phyloP scores from a whole-genome alignment of 2,113 vertebrate genomes.

The Amphiprion percula region DNA sequence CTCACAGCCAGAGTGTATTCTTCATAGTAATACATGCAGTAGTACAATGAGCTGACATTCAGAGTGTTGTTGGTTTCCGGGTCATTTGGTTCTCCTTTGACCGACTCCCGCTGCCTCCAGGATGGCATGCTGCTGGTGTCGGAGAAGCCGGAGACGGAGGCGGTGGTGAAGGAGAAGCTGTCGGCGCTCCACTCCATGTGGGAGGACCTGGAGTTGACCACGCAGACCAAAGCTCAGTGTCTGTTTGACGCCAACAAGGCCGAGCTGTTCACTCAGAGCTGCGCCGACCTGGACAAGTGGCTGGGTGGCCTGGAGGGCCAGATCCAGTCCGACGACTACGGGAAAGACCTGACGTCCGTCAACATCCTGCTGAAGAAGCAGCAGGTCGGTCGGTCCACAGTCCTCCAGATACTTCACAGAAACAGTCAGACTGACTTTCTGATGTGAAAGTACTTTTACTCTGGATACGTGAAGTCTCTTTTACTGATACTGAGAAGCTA shows the following conservation, averaged over 20 bases:
- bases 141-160: slow-evolving; percentile 95
- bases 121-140: slow-evolving; percentile 93
- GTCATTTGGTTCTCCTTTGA: background rate
- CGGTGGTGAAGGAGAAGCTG: slow-evolving; percentile 92
- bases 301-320: slow-evolving; percentile 93
- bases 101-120: slow-evolving; percentile 68
- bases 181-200: slow-evolving; percentile 90
- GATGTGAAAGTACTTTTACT: too few relatives aligned
- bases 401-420: too few relatives aligned
- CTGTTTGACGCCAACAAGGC: slow-evolving; percentile 98
- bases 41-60: too few relatives aligned
- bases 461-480: too few relatives aligned
- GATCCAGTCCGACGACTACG: slow-evolving; percentile 95
- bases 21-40: too few relatives aligned
- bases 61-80: background rate
- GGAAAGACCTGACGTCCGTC: slow-evolving; percentile 97
- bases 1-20: too few relatives aligned
- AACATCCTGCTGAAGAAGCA: slow-evolving; percentile 98
- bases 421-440: too few relatives aligned
- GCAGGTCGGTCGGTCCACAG: slow-evolving; percentile 83
- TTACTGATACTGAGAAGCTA: too few relatives aligned
- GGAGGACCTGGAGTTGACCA: slow-evolving; percentile 94
- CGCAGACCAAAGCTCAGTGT: slow-evolving; percentile 96
- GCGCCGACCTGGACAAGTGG: slow-evolving; percentile 96
- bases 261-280: slow-evolving; percentile 97